Percentiles rank a stretch among this genome's conserved stretches.
Evolutionary conservation across 2,113 vertebrate genomes (phyloP).

Genomic region (Oncorhynchus gorbuscha): DNA sequence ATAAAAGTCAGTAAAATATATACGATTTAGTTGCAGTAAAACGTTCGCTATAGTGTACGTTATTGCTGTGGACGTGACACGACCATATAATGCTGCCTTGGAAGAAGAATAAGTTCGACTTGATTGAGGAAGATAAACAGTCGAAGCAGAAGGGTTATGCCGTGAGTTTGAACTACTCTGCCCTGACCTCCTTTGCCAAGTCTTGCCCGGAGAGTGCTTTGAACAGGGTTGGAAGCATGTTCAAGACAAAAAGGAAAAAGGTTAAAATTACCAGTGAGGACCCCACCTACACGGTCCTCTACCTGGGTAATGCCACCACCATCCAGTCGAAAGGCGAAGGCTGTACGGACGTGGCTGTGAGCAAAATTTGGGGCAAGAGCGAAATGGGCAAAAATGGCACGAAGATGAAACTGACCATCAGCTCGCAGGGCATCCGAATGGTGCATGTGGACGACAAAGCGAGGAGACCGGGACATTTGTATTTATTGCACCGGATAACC

Average conservation of each 20-base stretch:
- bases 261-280: conserved; percentile 91
- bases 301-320: conserved; percentile 95
- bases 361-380: conserved; percentile 96
- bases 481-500: conserved; percentile 92
- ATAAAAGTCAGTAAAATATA: background rate
- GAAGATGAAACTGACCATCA: conserved; percentile 93
- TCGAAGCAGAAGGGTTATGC: conserved; percentile 94
- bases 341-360: conserved; percentile 93
- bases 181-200: conserved; percentile 87
- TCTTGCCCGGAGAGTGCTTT: conserved; percentile 92
- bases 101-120: conserved; percentile 96
- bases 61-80: conserved; percentile 40
- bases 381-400: conserved; percentile 93
- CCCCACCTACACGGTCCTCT: conserved; percentile 93
- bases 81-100: conserved; percentile 88
- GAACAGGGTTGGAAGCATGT: conserved; percentile 89
- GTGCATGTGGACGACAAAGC: conserved; percentile 88
- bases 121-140: conserved; percentile 89
- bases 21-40: conserved; percentile 35
- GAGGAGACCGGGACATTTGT: conserved; percentile 89
- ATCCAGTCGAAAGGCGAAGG: conserved; percentile 98
- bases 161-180: conserved; percentile 90
- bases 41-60: conserved; percentile 28
- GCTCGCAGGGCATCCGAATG: conserved; percentile 95
- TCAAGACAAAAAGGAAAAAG: conserved; percentile 91